Conservation (phyloP, 2,888 invertebrate genomes). For the Amiota mariae region DNA sequence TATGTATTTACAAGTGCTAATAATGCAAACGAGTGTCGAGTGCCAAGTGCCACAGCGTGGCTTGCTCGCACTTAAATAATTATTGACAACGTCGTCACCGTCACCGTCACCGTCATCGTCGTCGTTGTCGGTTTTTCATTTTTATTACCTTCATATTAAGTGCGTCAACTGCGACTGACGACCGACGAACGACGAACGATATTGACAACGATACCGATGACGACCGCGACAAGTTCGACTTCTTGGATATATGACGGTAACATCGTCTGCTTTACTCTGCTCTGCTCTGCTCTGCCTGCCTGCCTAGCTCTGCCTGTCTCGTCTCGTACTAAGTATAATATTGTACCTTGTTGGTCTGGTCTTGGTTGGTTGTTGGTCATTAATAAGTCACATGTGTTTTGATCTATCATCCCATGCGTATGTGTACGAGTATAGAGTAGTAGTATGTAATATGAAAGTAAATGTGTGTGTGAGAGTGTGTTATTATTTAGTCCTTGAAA, state of each 20-base stretch:
- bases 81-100: conserved; percentile 15
- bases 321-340: not conserved
- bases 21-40: not conserved
- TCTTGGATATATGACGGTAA: not conserved
- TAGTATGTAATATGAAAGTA: too few relatives aligned
- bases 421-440: not conserved
- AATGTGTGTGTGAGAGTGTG: too few relatives aligned
- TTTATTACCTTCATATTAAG: conserved; percentile 20
- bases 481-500: conserved; percentile 13
- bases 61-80: conserved; percentile 18
- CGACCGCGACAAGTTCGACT: not conserved
- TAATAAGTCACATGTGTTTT: conserved; percentile 15
- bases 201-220: too few relatives aligned
- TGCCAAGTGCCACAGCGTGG: too few relatives aligned
- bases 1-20: conserved; percentile 12
- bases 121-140: not conserved
- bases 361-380: not conserved
- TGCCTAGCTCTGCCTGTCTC: not conserved
- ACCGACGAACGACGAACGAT: too few relatives aligned
- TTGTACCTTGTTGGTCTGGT: not conserved
- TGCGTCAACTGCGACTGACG: not conserved
- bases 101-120: not conserved
- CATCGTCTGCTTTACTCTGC: not conserved
- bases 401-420: conserved; percentile 18
- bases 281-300: too few relatives aligned